phyloP scores from a whole-genome alignment of 1,140 invertebrate species.

The Limonius californicus region DNA sequence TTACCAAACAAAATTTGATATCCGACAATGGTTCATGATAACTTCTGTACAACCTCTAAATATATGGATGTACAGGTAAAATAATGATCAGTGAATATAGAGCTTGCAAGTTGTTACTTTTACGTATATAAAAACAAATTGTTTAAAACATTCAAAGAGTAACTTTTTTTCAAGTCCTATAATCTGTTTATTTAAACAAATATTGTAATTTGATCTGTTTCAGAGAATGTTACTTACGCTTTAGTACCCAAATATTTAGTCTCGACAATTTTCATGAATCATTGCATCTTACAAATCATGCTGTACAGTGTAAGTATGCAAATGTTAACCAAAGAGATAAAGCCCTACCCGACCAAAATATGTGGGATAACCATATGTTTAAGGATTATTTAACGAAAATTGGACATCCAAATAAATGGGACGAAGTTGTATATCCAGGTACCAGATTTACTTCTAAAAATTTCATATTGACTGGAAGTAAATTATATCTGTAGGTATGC shows the following conservation, averaged over 20 bases:
- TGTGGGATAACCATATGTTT: conserved; percentile 83
- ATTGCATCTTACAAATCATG: conserved; percentile 90
- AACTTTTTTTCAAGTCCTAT: background rate
- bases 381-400: conserved; percentile 68
- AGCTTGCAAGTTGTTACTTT: background rate
- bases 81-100: too few relatives aligned
- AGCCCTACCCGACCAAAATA: conserved; percentile 74
- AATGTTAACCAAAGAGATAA: conserved; percentile 71
- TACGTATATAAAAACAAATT: too few relatives aligned
- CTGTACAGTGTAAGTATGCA: conserved; percentile 87
- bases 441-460: conserved; percentile 55
- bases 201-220: too few relatives aligned
- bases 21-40: conserved; percentile 89
- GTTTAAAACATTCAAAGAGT: too few relatives aligned
- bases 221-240: conserved; percentile 87
- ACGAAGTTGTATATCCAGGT: conserved; percentile 79
- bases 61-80: conserved; percentile 89
- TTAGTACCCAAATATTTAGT: conserved; percentile 88
- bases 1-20: conserved; percentile 91
- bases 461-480: background rate
- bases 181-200: too few relatives aligned
- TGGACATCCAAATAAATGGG: conserved; percentile 72
- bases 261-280: conserved; percentile 89
- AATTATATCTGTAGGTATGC: conserved; percentile 62
- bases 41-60: conserved; percentile 86